phyloP scores from a whole-genome alignment of 2,797 vertebrate genomes.

The Tauraco hartlaubi region DNA sequence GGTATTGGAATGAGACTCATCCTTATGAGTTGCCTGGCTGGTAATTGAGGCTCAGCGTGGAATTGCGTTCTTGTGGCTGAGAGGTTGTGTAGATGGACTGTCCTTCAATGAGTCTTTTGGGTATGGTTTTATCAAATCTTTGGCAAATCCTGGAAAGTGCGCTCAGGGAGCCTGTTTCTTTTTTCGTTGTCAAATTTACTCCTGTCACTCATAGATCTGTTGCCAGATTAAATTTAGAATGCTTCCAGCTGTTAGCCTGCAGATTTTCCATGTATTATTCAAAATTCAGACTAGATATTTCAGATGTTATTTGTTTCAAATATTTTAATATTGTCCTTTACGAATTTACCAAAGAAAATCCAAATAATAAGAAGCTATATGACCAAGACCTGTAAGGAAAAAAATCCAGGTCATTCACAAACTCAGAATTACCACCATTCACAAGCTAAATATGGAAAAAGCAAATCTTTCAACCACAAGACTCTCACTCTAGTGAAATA shows the following conservation, averaged over 20 bases:
- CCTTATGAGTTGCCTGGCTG: not conserved
- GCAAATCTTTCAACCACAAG: not conserved
- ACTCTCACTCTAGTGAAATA: not conserved
- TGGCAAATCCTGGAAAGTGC: not conserved
- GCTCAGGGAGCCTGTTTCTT: not conserved
- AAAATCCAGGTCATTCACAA: not conserved
- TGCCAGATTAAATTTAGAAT: not conserved
- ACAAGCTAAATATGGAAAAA: not conserved
- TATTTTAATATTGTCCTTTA: not conserved
- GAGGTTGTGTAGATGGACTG: not conserved
- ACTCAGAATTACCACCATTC: not conserved
- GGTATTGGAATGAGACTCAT: not conserved
- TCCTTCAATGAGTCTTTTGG: not conserved
- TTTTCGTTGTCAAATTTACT: not conserved
- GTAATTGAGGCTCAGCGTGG: not conserved
- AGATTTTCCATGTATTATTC: conserved; percentile 14
- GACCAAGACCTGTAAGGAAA: not conserved
- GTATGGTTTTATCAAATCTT: not conserved
- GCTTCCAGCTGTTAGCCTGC: not conserved
- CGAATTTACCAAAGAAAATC: not conserved
- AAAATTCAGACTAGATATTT: not conserved
- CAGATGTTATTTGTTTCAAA: not conserved
- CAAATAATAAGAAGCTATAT: not conserved
- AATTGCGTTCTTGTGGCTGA: not conserved
- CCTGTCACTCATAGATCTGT: not conserved